Conservation (phyloP, 1,140 invertebrate genomes). For the Chironomus striatipennis region DNA sequence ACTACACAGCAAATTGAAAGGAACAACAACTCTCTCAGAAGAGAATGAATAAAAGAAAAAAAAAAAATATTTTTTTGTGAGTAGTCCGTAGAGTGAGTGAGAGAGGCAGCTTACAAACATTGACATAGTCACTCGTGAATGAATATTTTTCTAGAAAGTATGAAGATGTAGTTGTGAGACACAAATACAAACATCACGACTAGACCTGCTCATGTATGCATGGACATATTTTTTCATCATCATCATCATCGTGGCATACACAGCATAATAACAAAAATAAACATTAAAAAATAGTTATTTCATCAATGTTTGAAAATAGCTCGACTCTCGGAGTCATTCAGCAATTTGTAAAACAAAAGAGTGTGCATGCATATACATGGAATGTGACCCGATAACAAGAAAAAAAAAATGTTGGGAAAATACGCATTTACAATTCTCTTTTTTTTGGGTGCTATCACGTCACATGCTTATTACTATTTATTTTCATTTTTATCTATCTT, state of each 20-base stretch:
- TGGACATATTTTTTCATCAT: too few relatives aligned
- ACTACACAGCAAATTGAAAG: neutral
- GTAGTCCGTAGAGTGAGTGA: too few relatives aligned
- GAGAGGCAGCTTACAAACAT: too few relatives aligned
- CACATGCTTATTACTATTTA: neutral
- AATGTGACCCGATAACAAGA: neutral
- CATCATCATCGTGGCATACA: neutral
- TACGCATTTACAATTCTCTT: conserved; percentile 8
- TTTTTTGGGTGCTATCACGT: conserved; percentile 4
- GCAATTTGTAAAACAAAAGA: neutral
- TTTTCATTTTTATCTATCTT: too few relatives aligned
- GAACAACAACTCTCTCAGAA: too few relatives aligned
- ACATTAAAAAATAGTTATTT: conserved; percentile 16
- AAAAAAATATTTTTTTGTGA: too few relatives aligned
- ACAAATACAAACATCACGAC: too few relatives aligned
- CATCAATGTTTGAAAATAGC: conserved; percentile 12
- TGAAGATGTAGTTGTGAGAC: too few relatives aligned
- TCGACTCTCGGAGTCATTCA: neutral
- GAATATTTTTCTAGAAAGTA: too few relatives aligned
- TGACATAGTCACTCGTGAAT: too few relatives aligned
- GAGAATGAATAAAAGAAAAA: too few relatives aligned
- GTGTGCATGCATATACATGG: neutral
- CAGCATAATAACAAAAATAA: conserved; percentile 21
- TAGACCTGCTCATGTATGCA: too few relatives aligned
- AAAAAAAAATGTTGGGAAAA: neutral